Evolutionary conservation across 2,888 invertebrate species (phyloP), one percentile per base, ranked within the genome.

Genomic region (Phyto melanocephala): DNA sequence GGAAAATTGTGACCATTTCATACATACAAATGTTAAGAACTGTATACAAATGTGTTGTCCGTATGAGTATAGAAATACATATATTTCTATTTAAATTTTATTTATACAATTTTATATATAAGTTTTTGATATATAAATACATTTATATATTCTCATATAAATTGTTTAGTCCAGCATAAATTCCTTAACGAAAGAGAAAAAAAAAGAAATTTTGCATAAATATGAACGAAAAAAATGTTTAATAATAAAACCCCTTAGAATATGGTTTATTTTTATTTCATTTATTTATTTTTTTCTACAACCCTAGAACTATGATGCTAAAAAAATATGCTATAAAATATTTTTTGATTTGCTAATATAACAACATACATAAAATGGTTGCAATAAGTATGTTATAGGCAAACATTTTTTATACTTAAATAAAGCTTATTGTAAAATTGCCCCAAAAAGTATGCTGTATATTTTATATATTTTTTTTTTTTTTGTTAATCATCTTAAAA

Each of bases 101-200:
- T 28, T 42, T n/a, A n/a, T 42, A 42, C n/a, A 42, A 5, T 3
- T 42, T 1, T 42, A 42, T 42, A n/a, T n/a, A 40, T 40, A 40
- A n/a, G n/a, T n/a, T n/a, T n/a, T n/a, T n/a, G 22, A 1, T 50
- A n/a, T 28, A 13, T 52, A 47, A 17, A 47, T 40, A 40, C 13
- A 47, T 22, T 50, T 50, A 5, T 5, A 24, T 24, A 11, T 50
- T 28, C 7, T 15, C 52, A 24, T 54, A 28, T 28, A 54, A 54
- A 54, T 54, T 54, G 52, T 54, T 54, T 54, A 54, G 52, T 54
- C 52, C 52, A 54, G 52, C 52, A 54, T 54, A 54, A 54, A 54
- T 24, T 54, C 28, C n/a, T 1, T n/a, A n/a, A n/a, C n/a, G n/a
- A n/a, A n/a, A n/a, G n/a, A n/a, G n/a, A n/a, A n/a, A n/a, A n/a